phyloP scores from a whole-genome alignment of 2,888 invertebrate species.

The Drosophila robusta region DNA sequence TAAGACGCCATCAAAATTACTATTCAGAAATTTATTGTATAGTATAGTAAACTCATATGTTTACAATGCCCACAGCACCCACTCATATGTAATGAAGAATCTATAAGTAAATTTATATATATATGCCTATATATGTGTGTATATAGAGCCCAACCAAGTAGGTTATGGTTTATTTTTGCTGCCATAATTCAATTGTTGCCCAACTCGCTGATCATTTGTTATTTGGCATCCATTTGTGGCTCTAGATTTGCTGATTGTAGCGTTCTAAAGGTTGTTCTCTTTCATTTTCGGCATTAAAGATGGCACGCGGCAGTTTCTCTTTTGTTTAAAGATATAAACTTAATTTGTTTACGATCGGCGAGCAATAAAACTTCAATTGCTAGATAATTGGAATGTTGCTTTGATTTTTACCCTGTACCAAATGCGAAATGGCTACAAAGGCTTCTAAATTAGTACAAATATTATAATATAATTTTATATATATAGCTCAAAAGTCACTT shows the following conservation, averaged over 20 bases:
- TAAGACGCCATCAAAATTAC: constrained; percentile 36
- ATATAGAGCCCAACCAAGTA: neutral
- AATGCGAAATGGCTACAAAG: neutral
- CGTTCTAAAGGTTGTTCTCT: constrained; percentile 6
- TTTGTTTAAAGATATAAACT: constrained; percentile 30
- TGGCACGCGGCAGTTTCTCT: constrained; percentile 1
- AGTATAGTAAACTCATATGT: constrained; percentile 2
- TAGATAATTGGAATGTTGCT: constrained; percentile 24
- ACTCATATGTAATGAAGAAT: constrained; percentile 2
- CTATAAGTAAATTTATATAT: neutral
- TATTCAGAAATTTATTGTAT: constrained; percentile 17
- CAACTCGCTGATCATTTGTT: constrained; percentile 15
- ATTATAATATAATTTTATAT: no score
- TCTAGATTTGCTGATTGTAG: neutral
- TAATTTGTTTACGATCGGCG: constrained; percentile 44
- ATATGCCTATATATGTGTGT: constrained; percentile 1
- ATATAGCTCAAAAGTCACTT: no score
- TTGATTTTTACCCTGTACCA: constrained; percentile 23
- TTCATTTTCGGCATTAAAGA: constrained; percentile 8
- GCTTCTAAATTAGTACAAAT: no score
- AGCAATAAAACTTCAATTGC: constrained; percentile 50
- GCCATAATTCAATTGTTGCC: constrained; percentile 35
- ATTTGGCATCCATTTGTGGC: constrained; percentile 5
- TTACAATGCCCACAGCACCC: neutral
- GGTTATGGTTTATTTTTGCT: constrained; percentile 42